Evolutionary conservation across 1,140 invertebrate species (phyloP).

Genomic region (Steinernema khuongi): DNA sequence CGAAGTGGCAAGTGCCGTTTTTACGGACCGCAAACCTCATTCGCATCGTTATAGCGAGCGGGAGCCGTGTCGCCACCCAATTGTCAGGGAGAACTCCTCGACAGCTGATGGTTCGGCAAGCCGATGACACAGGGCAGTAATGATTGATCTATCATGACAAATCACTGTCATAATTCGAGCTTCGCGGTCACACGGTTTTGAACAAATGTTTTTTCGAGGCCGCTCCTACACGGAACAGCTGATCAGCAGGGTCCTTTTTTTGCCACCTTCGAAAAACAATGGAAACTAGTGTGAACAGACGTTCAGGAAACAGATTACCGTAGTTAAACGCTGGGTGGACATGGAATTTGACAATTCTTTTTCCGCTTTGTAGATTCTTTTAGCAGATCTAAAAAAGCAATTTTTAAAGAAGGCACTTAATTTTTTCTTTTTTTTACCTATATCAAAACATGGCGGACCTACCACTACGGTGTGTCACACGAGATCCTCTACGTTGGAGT

Average conservation of each 20-base stretch:
- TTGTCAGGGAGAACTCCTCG: neutral
- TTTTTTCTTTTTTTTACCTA: too few species aligned
- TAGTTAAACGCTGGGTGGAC: neutral
- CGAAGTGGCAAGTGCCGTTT: slow-evolving; percentile 8
- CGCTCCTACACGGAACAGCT: too few species aligned
- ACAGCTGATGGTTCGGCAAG: neutral
- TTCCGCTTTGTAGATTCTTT: too few species aligned
- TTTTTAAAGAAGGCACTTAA: too few species aligned
- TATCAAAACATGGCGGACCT: too few species aligned
- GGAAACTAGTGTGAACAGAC: neutral
- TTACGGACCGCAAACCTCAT: slow-evolving; percentile 8
- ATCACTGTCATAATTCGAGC: neutral
- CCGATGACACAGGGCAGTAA: neutral
- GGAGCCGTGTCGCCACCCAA: neutral
- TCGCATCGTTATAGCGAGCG: neutral
- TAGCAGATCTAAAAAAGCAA: too few species aligned
- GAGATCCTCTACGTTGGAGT: too few species aligned
- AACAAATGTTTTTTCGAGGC: too few species aligned
- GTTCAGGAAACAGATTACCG: neutral
- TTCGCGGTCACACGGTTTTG: too few species aligned
- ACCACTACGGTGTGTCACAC: too few species aligned
- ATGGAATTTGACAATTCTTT: too few species aligned
- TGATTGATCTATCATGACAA: neutral
- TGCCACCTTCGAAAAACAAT: neutral
- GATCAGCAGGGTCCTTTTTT: too few species aligned